Conservation (phyloP, 1,140 invertebrate species). For the Physella acuta region DNA sequence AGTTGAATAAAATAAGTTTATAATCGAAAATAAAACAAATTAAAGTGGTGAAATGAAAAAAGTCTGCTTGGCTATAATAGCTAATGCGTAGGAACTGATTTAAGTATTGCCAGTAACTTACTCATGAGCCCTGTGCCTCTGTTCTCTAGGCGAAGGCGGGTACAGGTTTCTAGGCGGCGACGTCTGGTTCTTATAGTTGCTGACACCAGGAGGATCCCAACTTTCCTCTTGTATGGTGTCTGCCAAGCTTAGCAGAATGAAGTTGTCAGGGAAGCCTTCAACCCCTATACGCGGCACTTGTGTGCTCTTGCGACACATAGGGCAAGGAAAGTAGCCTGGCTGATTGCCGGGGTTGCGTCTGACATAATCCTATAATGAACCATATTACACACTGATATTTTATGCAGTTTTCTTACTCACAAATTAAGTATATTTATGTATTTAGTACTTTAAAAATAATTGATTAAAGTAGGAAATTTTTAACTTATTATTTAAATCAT, state of each 20-base stretch:
- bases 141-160: slow-evolving; percentile 48
- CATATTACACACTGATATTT: no score
- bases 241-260: slow-evolving; percentile 48
- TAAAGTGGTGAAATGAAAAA: no score
- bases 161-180: slow-evolving; percentile 45
- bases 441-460: not conserved
- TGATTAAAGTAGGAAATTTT: not conserved
- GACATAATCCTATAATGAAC: slow-evolving; percentile 40
- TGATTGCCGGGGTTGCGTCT: slow-evolving; percentile 45
- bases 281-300: slow-evolving; percentile 48
- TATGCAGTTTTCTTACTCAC: no score
- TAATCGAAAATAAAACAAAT: not conserved
- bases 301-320: slow-evolving; percentile 56
- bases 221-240: slow-evolving; percentile 49
- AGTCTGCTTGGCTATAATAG: not conserved
- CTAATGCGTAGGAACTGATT: no score
- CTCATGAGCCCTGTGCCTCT: slow-evolving; percentile 43
- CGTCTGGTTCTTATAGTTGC: slow-evolving; percentile 7
- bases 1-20: slow-evolving; percentile 13
- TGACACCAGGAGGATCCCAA: slow-evolving; percentile 23
- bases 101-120: no score
- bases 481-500: no score
- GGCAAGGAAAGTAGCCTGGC: slow-evolving; percentile 53
- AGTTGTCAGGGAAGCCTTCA: slow-evolving; percentile 54
- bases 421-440: no score